phyloP scores from a whole-genome alignment of 2,888 invertebrate species.

The Embidobia sp. region DNA sequence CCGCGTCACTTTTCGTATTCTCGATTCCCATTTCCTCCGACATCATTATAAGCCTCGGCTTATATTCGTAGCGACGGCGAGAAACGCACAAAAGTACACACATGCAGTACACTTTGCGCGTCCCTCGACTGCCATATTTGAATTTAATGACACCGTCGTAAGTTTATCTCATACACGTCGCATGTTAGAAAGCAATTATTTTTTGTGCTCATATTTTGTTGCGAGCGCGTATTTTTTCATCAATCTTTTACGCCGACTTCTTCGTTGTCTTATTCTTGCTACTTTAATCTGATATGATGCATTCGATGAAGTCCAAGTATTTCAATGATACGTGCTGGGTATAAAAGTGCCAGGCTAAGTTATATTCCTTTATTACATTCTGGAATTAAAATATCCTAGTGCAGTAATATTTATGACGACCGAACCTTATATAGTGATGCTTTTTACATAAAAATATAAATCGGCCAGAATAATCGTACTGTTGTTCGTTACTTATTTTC shows the following conservation, averaged over 20 bases:
- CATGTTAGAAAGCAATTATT: slow-evolving; percentile 46
- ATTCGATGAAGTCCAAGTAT: slow-evolving; percentile 20
- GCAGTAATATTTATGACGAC: neutral
- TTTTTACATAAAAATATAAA: no score
- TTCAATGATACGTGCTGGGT: slow-evolving; percentile 21
- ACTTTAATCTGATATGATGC: slow-evolving; percentile 31
- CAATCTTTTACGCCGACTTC: slow-evolving; percentile 21
- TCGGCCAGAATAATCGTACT: no score
- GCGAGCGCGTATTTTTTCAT: slow-evolving; percentile 38
- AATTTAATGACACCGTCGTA: slow-evolving; percentile 52
- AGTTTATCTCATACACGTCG: slow-evolving; percentile 46
- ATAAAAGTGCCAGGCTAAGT: neutral
- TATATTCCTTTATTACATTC: neutral
- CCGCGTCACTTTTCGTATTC: slow-evolving; percentile 63
- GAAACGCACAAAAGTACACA: slow-evolving; percentile 35
- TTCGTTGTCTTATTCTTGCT: slow-evolving; percentile 23
- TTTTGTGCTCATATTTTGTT: slow-evolving; percentile 44
- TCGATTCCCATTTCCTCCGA: slow-evolving; percentile 55
- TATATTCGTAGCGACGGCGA: slow-evolving; percentile 47
- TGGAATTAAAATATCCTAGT: neutral
- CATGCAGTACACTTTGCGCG: slow-evolving; percentile 40
- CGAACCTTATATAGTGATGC: neutral
- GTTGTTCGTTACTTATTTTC: no score
- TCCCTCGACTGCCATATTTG: slow-evolving; percentile 62
- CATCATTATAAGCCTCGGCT: slow-evolving; percentile 51